Conservation (phyloP, 2,888 invertebrate genomes). For the Lasioglossum malachurum region DNA sequence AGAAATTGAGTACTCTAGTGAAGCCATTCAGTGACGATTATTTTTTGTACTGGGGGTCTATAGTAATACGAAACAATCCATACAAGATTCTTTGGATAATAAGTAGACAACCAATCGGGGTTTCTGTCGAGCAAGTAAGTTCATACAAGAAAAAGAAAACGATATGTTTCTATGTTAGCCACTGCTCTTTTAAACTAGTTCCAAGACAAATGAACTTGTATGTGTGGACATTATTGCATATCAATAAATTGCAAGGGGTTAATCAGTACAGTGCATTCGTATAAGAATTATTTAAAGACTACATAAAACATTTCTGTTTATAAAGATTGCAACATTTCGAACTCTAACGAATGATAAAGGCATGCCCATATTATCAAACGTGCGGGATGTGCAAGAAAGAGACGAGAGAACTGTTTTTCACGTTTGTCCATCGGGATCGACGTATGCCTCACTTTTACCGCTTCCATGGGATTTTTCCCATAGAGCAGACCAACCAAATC, state of each 20-base stretch:
- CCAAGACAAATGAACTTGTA: not conserved
- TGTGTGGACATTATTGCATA: no score
- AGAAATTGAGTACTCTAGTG: slow-evolving; percentile 86
- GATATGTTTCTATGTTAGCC: not conserved
- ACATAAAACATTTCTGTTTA: slow-evolving; percentile 16
- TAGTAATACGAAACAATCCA: slow-evolving; percentile 85
- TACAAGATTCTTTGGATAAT: slow-evolving; percentile 88
- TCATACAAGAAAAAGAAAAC: not conserved
- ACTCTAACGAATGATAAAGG: slow-evolving; percentile 84
- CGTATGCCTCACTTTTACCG: slow-evolving; percentile 72
- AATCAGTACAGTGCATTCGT: not conserved
- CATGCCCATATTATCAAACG: slow-evolving; percentile 68
- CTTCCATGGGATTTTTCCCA: slow-evolving; percentile 57
- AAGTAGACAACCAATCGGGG: slow-evolving; percentile 87
- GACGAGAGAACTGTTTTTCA: slow-evolving; percentile 86
- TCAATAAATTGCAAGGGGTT: no score
- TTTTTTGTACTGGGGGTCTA: slow-evolving; percentile 88
- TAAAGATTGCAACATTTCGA: slow-evolving; percentile 87
- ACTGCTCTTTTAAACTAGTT: not conserved
- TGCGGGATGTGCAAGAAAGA: slow-evolving; percentile 85
- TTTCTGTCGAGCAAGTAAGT: slow-evolving; percentile 87
- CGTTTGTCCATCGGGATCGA: slow-evolving; percentile 84
- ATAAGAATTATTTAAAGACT: not conserved
- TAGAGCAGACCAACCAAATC: not conserved
- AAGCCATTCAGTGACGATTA: slow-evolving; percentile 88